These are phyloP conservation scores for Chaenocephalus aceratus DNA, from an alignment of 2,113 vertebrate genomes.

Conservation along the genomic window DNA sequence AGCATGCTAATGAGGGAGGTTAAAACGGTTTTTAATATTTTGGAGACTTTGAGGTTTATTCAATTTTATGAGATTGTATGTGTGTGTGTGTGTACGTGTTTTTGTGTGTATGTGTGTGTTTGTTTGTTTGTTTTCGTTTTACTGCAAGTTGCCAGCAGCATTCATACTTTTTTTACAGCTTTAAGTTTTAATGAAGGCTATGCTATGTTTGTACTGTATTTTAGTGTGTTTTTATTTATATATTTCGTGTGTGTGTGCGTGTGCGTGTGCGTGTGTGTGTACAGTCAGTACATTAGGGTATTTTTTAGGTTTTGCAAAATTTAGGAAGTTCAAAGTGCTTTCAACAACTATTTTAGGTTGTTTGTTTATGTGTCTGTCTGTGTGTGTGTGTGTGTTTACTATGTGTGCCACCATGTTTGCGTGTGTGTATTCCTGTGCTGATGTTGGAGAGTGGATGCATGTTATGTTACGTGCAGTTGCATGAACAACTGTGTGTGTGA, in stretches of 20 bases:
- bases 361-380: slow-evolving; percentile 31
- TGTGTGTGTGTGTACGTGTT: no score
- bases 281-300: not conserved
- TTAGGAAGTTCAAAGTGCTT: slow-evolving; percentile 41
- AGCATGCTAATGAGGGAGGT: slow-evolving; percentile 69
- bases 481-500: not conserved
- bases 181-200: slow-evolving; percentile 45
- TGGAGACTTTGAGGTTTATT: slow-evolving; percentile 40
- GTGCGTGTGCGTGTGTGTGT: not conserved
- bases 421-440: slow-evolving; percentile 37
- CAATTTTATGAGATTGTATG: slow-evolving; percentile 45
- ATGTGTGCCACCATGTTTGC: slow-evolving; percentile 16
- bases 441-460: slow-evolving; percentile 3
- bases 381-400: slow-evolving; percentile 31
- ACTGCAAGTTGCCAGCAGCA: no score
- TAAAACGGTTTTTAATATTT: slow-evolving; percentile 47
- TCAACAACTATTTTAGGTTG: slow-evolving; percentile 36
- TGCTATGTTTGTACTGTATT: slow-evolving; percentile 6
- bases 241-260: not conserved
- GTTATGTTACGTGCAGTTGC: slow-evolving; percentile 1
- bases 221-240: no score
- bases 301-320: slow-evolving; percentile 36
- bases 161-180: not conserved
- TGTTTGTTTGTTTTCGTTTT: slow-evolving; percentile 10
- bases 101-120: no score